Evolutionary conservation across 1,140 invertebrate species (phyloP), one percentile per base, ranked within the genome.

Genomic region (Ephestia elutella): DNA sequence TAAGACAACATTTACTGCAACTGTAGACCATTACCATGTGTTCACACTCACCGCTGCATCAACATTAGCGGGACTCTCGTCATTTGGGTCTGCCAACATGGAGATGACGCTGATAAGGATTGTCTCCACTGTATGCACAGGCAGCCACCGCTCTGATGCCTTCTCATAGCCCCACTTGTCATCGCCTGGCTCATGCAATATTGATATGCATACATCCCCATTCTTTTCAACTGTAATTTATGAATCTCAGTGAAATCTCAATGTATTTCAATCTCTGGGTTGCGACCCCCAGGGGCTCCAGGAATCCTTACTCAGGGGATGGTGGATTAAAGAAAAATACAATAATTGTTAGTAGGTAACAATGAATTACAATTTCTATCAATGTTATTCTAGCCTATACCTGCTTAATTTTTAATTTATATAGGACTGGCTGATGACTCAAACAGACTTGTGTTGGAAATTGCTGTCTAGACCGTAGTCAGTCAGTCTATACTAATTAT

Each of bases 121-220:
- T 67, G 98, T 99, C 91, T 99, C 98, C 75, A 99, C 98, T 73
- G 98, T 99, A 89, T 99, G 98, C 63, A 99, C 97, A 56, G 98
- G 98, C 86, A 99, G 90, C 98, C 98, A 99, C 89, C 98, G 92
- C 89, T 99, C 98, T 54, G 96, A 97, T 60, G 98, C 98, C 89
- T 98, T 98, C 90, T 99, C 98, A 90, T 99, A 99, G 28, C 98
- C 98, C 93, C 96, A 99, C 90, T 99, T 98, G 88, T 99, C 98
- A 93, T 99, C 98, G 61, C 98, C 98, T 56, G 98, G 98, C 86
- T 99, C 98, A 82, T 99, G 98, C 66, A 99, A 92, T 89, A 99
- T 99, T 78, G 98, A 99, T 92, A 99, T 99, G 91, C 98, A 99
- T 21, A 99, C 98, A 90, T 98, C 96, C 64, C 98, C 98, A 90